A percentile compares a stretch with the other conserved stretches of the same genome.
Evolutionary conservation across 2,888 invertebrate genomes (phyloP).

Genomic region (Nomada lathburiana): DNA sequence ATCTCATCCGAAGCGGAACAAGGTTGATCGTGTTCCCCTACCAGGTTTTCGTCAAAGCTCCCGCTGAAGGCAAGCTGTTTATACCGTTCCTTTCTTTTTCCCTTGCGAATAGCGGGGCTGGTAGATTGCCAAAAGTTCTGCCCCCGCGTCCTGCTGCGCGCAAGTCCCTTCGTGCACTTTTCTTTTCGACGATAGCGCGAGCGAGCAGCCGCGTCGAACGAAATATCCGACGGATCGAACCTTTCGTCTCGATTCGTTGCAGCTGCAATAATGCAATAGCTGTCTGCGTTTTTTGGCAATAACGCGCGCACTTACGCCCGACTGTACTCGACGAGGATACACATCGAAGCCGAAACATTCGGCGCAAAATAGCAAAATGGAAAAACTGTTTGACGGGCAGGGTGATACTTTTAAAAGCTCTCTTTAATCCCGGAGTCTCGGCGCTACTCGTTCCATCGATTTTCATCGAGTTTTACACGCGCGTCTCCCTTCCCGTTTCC

Average conservation of each 20-base stretch:
- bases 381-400: conserved; percentile 42
- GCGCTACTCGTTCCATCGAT: conserved; percentile 49
- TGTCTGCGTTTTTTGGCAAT: background rate
- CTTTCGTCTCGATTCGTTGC: conserved; percentile 11
- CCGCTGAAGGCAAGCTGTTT: conserved; percentile 38
- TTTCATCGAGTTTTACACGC: conserved; percentile 59
- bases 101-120: conserved; percentile 23
- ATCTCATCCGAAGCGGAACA: conserved; percentile 36
- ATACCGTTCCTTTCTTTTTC: conserved; percentile 18
- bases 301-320: background rate
- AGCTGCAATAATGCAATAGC: conserved; percentile 22
- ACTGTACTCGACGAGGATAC: conserved; percentile 12
- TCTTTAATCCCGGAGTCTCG: conserved; percentile 58
- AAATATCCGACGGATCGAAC: background rate
- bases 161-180: conserved; percentile 13
- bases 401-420: conserved; percentile 61
- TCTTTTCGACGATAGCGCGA: background rate
- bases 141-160: background rate
- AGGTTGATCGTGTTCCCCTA: conserved; percentile 26
- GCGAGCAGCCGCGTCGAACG: background rate
- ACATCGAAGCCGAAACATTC: conserved; percentile 51
- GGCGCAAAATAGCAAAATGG: conserved; percentile 36
- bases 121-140: conserved; percentile 46
- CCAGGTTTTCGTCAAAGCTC: conserved; percentile 13
- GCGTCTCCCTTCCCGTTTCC: conserved; percentile 33